Percentiles rank a stretch among this genome's conserved stretches.
Conservation (phyloP, 1,140 invertebrate species). For the Drosophila tropicalis region DNA sequence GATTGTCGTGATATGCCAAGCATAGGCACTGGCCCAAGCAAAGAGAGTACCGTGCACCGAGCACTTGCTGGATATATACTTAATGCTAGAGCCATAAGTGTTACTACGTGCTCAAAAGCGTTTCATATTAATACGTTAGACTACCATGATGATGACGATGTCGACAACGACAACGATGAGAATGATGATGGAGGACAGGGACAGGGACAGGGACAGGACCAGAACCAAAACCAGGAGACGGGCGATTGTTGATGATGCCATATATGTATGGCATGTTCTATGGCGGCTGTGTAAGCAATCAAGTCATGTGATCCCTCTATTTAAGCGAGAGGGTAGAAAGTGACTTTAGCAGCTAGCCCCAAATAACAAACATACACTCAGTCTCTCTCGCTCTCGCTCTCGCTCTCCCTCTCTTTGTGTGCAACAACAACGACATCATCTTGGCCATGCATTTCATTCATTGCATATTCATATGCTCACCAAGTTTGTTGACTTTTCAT, state of each 20-base stretch:
- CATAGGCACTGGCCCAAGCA: constrained; percentile 14
- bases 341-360: constrained; percentile 60
- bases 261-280: constrained; percentile 51
- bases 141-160: background rate
- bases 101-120: constrained; percentile 81
- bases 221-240: constrained; percentile 23
- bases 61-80: constrained; percentile 22
- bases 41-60: constrained; percentile 35
- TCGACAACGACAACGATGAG: constrained; percentile 1
- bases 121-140: constrained; percentile 81
- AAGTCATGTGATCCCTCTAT: constrained; percentile 80
- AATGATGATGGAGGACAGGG: background rate
- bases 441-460: constrained; percentile 77
- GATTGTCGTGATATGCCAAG: constrained; percentile 74
- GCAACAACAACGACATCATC: constrained; percentile 56
- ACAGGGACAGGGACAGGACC: constrained; percentile 15
- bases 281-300: constrained; percentile 74
- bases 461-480: constrained; percentile 71
- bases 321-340: constrained; percentile 77
- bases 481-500: constrained; percentile 82
- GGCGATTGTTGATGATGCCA: constrained; percentile 39
- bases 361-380: constrained; percentile 33
- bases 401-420: too few relatives aligned
- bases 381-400: too few relatives aligned
- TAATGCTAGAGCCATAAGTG: constrained; percentile 68